Evolutionary conservation across 2,888 invertebrate genomes (phyloP), one percentile per base, ranked within the genome.

Genomic region (Cheiracanthium punctorium): DNA sequence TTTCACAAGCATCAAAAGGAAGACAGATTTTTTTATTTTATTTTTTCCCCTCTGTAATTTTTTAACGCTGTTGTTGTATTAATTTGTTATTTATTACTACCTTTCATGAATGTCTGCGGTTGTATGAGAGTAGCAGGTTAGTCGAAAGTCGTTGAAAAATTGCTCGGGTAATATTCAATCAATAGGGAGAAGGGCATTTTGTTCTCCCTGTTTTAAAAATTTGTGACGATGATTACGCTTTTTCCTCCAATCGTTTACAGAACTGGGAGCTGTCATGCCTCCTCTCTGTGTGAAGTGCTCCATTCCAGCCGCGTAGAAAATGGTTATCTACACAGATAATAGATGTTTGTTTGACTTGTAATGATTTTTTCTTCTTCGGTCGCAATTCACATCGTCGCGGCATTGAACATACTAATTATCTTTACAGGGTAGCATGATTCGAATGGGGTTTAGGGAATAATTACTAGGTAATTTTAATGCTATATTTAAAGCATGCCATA

Each of bases 1-100:
- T 41, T 70, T 70, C 41, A 41, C 41, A 41, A 37, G 70, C 20
- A 32, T 70, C 70, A 70, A 70, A 70, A 58, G 58, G 58, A 58
- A 58, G 58, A 24, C 58, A n/a, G 37, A 10, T 24, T 58, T 32
- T 71, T 71, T 71, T 33, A 12, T 41, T 41, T 2, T 41, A 24
- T 71, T 71, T 28, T n/a, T 17, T 43, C 17, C 24, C 1, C 28
- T 41, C 41, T 20, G 28, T 24, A n/a, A n/a, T n/a, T 48, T 17
- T 48, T 48, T 24, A 1, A 2, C 12, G 58, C 24, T n/a, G 8
- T 24, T 58, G 58, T 58, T 58, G 5, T 58, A 24, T 24, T 58
- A 58, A 58, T 58, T 58, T 58, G 58, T 24, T 58, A 58, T 58
- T 58, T 58, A 58, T 58, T 58, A 24, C 17, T 58, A 24, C 58